Evolutionary conservation across 2,113 vertebrate species (phyloP).

Genomic region (Rhinichthys klamathensis): DNA sequence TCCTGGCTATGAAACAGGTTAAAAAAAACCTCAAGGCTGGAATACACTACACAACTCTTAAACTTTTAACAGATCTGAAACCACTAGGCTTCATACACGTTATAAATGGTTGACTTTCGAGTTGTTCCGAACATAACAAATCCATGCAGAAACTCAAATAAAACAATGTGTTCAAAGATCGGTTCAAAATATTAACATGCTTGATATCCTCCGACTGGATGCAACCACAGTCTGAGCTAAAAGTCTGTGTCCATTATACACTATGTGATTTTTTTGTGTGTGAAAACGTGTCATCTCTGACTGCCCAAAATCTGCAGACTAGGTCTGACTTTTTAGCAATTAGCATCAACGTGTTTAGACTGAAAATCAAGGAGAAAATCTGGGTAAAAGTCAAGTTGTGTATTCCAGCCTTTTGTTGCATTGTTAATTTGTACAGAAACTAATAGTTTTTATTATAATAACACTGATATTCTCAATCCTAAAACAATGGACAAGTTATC

Average conservation of each 20-base stretch:
- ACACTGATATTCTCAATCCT: background rate
- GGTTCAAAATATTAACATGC: background rate
- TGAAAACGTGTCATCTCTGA: background rate
- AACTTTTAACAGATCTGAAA: background rate
- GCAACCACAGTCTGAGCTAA: background rate
- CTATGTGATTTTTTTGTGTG: background rate
- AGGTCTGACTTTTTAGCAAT: too few species aligned
- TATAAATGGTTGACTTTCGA: background rate
- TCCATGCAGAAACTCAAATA: background rate
- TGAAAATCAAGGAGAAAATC: too few species aligned
- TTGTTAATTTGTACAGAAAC: background rate
- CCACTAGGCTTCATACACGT: background rate
- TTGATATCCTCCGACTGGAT: background rate
- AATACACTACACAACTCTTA: background rate
- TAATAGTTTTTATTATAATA: background rate
- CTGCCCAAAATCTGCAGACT: background rate
- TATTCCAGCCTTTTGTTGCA: background rate
- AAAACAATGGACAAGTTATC: background rate
- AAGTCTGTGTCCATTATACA: background rate
- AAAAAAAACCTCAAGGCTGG: background rate
- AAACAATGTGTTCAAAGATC: background rate
- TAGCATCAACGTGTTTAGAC: too few species aligned
- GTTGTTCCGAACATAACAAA: too few species aligned
- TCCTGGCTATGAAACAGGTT: background rate
- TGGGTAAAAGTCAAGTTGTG: background rate